Base-by-base conservation (phyloP, 1,140 invertebrate genomes). In the Campoletis sonorensis region DNA sequence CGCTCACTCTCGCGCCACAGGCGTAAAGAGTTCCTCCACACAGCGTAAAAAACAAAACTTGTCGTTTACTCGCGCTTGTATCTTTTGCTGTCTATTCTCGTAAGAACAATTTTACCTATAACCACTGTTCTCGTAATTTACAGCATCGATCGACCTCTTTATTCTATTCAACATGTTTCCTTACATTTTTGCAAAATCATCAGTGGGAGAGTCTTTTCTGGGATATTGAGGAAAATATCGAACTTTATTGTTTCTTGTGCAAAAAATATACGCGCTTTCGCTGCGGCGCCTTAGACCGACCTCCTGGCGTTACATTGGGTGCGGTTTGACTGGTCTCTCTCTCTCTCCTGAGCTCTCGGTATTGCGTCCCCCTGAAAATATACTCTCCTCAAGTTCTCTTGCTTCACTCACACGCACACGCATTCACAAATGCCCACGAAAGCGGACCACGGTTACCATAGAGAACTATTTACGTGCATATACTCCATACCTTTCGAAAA, bases 301-400 rank as follows among this genome's bases (percentile, higher is more conserved):
- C 79, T 81, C 82, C 83, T 84, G 81, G 77, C 83, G 78, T 84
- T 80, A 79, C 84, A 84, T 87, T 87, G 89, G 89, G 89, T 86
- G 89, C 89, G 89, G 89, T 89, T 90, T 86, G 80, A 89, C 86
- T 87, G 81, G 76, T 83, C 71, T 82, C 84, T 81, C n/a, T n/a
- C 71, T 79, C 78, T 70, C 85, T 86, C 84, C 84, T 86, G 85
- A 83, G 86, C 84, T 75, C 75, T 77, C 61, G 1, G 26, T 15
- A 26, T 27, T 27, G 21, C 61, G 37, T 77, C 75, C 75, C 75
- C 75, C 75, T 77, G 75, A 77, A 40, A 45, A 45, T 45, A 45
- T 45, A 45, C 40, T 45, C 40, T 3, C 40, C 21, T 61, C 75
- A 21, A 54, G 21, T 45, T 23, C 54, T 81, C 83, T 86, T 83